Percentiles rank a stretch among this genome's conserved stretches.
Conservation (phyloP, 2,888 invertebrate species). For the Clanis bilineata region DNA sequence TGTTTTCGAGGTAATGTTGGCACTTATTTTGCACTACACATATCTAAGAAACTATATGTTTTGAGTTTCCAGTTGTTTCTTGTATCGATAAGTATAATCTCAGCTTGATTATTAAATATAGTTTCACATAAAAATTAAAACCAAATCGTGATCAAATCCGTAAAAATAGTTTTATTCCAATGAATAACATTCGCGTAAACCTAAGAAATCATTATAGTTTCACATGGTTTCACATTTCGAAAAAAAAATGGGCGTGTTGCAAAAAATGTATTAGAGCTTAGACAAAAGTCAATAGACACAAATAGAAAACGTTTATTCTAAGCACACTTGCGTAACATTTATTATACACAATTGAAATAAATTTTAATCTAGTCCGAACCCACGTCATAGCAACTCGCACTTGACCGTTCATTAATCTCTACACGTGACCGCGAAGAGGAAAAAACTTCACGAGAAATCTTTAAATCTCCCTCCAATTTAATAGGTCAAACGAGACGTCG, state of each 20-base stretch:
- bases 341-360: not conserved
- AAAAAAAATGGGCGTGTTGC: too few relatives aligned
- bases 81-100: not conserved
- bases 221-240: too few relatives aligned
- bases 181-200: too few relatives aligned
- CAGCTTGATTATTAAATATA: too few relatives aligned
- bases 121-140: too few relatives aligned
- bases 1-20: not conserved
- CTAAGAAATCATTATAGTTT: too few relatives aligned
- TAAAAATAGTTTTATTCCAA: too few relatives aligned
- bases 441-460: conserved; percentile 16
- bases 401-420: not conserved
- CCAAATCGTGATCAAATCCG: too few relatives aligned
- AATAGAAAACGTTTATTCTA: too few relatives aligned
- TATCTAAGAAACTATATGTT: not conserved
- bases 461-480: conserved; percentile 31
- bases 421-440: conserved; percentile 24
- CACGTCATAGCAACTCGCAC: not conserved
- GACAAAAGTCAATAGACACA: too few relatives aligned
- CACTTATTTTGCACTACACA: not conserved
- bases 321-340: too few relatives aligned
- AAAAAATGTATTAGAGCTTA: too few relatives aligned
- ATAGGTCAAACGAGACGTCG: conserved; percentile 41
- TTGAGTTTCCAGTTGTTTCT: not conserved
- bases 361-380: not conserved